Base-by-base conservation (phyloP, 2,113 vertebrate genomes). In the Chamaea fasciata region DNA sequence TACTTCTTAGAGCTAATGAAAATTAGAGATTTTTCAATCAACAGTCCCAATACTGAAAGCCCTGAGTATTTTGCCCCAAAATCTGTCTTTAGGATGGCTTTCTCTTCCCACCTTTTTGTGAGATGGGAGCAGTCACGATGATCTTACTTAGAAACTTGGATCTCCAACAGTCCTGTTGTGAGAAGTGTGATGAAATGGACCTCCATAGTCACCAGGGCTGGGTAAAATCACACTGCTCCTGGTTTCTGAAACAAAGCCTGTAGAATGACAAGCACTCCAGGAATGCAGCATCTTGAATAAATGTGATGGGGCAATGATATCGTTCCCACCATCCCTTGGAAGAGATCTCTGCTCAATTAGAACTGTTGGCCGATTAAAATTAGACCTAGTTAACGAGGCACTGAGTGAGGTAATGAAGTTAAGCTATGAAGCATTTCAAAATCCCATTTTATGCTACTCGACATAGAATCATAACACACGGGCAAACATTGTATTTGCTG, bases 341-440 rank as follows among this genome's bases (percentile, higher is more conserved):
- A 95, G 69, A 73, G 13, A 52, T 31, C 24, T 62, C 71, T 65
- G 28, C n/a, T 87, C 67, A 83, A 71, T 80, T 50, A 76, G 15
- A 56, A 9, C 27, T 47, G 22, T 31, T 67, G 90, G 52, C 60
- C 68, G 87, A 93, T 85, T 92, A 91, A 91, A 96, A 93, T 87
- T 59, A 79, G 52, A 37, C 39, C 59, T 52, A 8, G 42, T 50
- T 95, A 94, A 71, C 0, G 2, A 85, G 55, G 77, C 70, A 79
- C n/a, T 80, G 86, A 90, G n/a, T 71, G 83, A 76, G 50, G 80
- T 41, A 77, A 87, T 35, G 49, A 63, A 68, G 49, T 60, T 64
- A 44, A 86, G 87, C 53, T 53, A 41, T 8, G 60, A 85, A 91
- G 65, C 47, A 79, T 87, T 89, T 92, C 5, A 64, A 47, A 68